Evolutionary conservation across 1,140 invertebrate genomes (phyloP).

Genomic region (Telenomus remus): DNA sequence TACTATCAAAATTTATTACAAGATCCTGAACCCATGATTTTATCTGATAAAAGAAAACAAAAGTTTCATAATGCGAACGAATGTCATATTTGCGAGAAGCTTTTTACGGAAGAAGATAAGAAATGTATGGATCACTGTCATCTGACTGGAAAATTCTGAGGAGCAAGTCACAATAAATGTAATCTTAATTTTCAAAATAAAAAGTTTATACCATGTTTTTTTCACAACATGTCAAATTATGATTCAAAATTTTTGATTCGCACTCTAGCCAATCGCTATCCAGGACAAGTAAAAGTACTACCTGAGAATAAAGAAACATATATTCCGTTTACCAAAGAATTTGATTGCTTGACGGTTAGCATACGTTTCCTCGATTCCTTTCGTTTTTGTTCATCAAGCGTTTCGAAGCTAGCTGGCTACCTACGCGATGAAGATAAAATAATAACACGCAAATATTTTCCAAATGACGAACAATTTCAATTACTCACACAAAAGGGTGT

Average conservation of each 20-base stretch:
- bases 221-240: too few species aligned
- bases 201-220: too few species aligned
- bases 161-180: conserved; percentile 63
- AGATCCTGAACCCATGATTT: neutral
- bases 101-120: conserved; percentile 1
- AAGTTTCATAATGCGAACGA: neutral
- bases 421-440: conserved; percentile 14
- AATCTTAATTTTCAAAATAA: too few species aligned
- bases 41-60: neutral
- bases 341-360: too few species aligned
- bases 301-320: conserved; percentile 58
- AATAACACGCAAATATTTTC: neutral
- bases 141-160: conserved; percentile 63
- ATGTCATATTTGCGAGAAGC: conserved; percentile 4
- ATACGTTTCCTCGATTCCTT: conserved; percentile 32
- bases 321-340: conserved; percentile 17
- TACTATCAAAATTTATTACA: conserved; percentile 1
- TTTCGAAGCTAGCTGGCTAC: conserved; percentile 27
- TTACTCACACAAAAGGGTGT: neutral
- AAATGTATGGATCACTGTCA: conserved; percentile 62
- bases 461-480: neutral
- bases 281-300: too few species aligned
- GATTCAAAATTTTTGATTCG: too few species aligned
- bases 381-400: conserved; percentile 50
- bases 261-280: too few species aligned